Conservation (phyloP, 2,113 vertebrate genomes). For the Odontesthes bonariensis region DNA sequence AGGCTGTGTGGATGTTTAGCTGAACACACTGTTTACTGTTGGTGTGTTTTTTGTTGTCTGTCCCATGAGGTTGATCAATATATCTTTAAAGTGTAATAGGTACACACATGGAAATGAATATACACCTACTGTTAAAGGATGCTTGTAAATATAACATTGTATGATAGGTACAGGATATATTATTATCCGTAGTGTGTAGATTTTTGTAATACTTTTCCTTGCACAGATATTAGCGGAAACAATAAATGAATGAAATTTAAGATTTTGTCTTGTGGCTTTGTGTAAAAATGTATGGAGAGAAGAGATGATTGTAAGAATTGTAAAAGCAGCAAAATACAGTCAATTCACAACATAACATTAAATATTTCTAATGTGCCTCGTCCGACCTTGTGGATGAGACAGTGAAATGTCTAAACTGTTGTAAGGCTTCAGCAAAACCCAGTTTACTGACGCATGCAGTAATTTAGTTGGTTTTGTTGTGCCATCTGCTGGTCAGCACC, state of each 20-base stretch:
- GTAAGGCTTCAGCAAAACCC: not conserved
- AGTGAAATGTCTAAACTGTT: not conserved
- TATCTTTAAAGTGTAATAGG: conserved; percentile 73
- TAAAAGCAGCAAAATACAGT: not conserved
- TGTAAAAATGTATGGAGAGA: not conserved
- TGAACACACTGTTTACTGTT: conserved; percentile 60
- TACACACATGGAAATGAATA: conserved; percentile 64
- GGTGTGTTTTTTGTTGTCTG: conserved; percentile 59
- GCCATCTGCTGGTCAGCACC: conserved; percentile 52
- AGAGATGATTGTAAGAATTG: no score
- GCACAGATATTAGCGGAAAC: conserved; percentile 76
- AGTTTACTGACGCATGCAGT: not conserved
- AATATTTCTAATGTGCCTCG: no score
- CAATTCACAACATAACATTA: not conserved
- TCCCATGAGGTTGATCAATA: conserved; percentile 65
- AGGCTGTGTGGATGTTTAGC: conserved; percentile 56
- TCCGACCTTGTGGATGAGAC: no score
- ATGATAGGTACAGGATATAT: conserved; percentile 80
- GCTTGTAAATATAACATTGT: conserved; percentile 79
- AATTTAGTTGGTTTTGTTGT: not conserved
- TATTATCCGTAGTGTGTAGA: conserved; percentile 78
- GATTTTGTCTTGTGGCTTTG: not conserved
- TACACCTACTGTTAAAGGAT: conserved; percentile 69
- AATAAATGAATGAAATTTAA: conserved; percentile 68
- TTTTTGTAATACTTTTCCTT: conserved; percentile 81